phyloP scores from a whole-genome alignment of 2,113 vertebrate species.

The Misgurnus mizolepis region DNA sequence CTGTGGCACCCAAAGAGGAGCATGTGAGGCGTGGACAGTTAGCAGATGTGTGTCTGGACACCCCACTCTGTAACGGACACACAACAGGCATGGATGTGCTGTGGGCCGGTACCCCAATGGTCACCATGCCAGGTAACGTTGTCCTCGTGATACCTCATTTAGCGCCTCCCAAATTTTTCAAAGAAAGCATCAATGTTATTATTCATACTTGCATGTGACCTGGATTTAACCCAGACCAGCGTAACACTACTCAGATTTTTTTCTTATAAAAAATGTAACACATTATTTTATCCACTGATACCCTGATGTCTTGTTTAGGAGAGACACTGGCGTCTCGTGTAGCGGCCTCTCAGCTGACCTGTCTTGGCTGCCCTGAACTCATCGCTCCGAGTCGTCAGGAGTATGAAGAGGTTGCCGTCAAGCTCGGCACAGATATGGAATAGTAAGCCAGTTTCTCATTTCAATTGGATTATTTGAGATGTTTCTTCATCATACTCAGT shows the following conservation, averaged over 20 bases:
- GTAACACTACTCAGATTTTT: neutral
- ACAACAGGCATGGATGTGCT: slow-evolving; percentile 99
- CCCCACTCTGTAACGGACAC: slow-evolving; percentile 96
- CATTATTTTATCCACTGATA: neutral
- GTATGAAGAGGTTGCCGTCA: slow-evolving; percentile 96
- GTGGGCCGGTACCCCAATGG: slow-evolving; percentile 99
- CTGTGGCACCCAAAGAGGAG: slow-evolving; percentile 97
- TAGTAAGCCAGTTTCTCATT: slow-evolving; percentile 79
- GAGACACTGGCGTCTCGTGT: slow-evolving; percentile 97
- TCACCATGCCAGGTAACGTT: slow-evolving; percentile 95
- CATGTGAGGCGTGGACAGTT: slow-evolving; percentile 95
- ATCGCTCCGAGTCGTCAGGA: slow-evolving; percentile 94
- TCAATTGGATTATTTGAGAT: too few relatives aligned
- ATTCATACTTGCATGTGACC: too few relatives aligned
- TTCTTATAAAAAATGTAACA: neutral
- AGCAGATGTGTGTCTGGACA: slow-evolving; percentile 96
- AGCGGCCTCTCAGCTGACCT: slow-evolving; percentile 93
- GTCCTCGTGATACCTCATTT: too few relatives aligned
- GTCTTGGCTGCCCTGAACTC: slow-evolving; percentile 94
- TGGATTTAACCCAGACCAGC: too few relatives aligned
- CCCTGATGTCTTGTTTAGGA: slow-evolving; percentile 67
- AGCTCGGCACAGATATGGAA: slow-evolving; percentile 96
- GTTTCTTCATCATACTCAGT: too few relatives aligned
- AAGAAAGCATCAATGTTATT: neutral
- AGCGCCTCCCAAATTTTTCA: too few relatives aligned